phyloP scores from a whole-genome alignment of 1,140 invertebrate species.

The Eufriesea mexicana region DNA sequence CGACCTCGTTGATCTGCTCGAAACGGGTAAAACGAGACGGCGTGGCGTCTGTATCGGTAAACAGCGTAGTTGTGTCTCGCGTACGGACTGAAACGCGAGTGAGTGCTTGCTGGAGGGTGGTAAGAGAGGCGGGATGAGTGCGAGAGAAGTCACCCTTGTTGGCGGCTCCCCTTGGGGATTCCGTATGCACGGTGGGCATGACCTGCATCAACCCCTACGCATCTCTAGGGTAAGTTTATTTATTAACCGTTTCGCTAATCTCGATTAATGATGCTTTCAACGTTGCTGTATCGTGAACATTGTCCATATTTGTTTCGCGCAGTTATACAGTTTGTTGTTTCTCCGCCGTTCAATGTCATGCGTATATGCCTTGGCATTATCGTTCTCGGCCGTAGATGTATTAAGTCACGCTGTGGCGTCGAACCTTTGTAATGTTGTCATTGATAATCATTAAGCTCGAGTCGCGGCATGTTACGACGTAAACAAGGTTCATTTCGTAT shows the following conservation, averaged over 20 bases:
- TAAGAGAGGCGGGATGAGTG: slow-evolving; percentile 82
- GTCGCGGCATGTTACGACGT: too few relatives aligned
- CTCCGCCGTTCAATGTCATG: not conserved
- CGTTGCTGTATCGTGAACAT: not conserved
- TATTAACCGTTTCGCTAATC: not conserved
- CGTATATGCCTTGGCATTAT: not conserved
- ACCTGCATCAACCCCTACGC: slow-evolving; percentile 88
- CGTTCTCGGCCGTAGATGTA: not conserved
- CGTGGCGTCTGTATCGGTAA: slow-evolving; percentile 41
- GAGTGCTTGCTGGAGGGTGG: slow-evolving; percentile 27
- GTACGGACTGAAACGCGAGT: slow-evolving; percentile 24
- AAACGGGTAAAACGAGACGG: slow-evolving; percentile 24
- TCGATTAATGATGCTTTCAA: not conserved
- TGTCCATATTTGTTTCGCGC: not conserved
- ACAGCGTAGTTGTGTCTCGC: slow-evolving; percentile 1
- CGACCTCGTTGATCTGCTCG: slow-evolving; percentile 16
- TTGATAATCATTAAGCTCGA: not conserved
- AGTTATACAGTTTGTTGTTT: not conserved
- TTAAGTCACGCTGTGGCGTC: not conserved
- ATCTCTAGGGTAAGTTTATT: slow-evolving; percentile 89
- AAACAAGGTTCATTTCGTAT: not conserved
- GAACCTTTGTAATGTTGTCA: not conserved
- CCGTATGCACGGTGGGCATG: slow-evolving; percentile 91
- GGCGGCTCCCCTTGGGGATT: slow-evolving; percentile 95
- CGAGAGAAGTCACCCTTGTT: slow-evolving; percentile 87